Conservation (phyloP, 2,888 invertebrate species). For the Erannis defoliaria region DNA sequence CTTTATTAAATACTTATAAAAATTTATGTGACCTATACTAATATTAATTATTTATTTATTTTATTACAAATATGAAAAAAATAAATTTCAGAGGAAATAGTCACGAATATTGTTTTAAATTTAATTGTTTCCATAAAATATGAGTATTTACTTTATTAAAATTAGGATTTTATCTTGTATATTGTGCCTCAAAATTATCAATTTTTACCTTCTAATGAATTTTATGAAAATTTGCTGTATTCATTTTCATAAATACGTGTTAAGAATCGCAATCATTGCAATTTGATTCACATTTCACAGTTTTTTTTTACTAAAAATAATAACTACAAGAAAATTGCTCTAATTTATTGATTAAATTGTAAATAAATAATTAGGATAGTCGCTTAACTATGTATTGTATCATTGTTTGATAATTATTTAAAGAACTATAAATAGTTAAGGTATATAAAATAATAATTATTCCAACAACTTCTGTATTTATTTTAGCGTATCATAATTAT, state of each 20-base stretch:
- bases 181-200: not conserved
- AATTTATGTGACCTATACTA: too few relatives aligned
- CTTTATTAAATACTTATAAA: too few relatives aligned
- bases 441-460: conserved; percentile 72
- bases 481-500: conserved; percentile 82
- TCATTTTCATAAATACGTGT: conserved; percentile 26
- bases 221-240: too few relatives aligned
- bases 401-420: conserved; percentile 77
- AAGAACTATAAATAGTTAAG: conserved; percentile 64
- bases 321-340: conserved; percentile 51
- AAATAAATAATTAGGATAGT: conserved; percentile 78
- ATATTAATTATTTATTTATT: too few relatives aligned
- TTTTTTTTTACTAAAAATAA: conserved; percentile 50
- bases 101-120: too few relatives aligned
- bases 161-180: conserved; percentile 1
- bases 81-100: too few relatives aligned
- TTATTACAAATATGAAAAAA: too few relatives aligned
- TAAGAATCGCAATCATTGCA: conserved; percentile 30
- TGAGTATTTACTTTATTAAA: conserved; percentile 8
- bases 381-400: conserved; percentile 75
- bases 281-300: conserved; percentile 23
- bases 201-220: too few relatives aligned
- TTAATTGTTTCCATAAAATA: too few relatives aligned
- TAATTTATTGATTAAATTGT: conserved; percentile 75
- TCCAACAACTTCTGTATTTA: conserved; percentile 83